A percentile compares a stretch with the other conserved stretches of the same genome.
phyloP scores from a whole-genome alignment of 2,113 vertebrate species.

The Labrus mixtus region DNA sequence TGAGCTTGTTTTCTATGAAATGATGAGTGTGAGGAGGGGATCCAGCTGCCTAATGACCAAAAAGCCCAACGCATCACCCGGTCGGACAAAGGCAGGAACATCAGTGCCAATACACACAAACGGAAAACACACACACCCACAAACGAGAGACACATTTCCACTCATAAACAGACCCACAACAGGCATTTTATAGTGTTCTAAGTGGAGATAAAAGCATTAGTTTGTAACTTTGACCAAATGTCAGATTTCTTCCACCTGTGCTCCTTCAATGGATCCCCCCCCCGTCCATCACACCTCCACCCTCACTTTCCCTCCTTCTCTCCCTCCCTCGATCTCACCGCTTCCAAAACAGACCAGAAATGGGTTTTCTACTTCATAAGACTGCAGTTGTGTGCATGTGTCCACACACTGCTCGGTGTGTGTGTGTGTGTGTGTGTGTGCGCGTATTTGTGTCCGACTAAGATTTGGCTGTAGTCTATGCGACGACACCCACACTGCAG shows the following conservation, averaged over 20 bases:
- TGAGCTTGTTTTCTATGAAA: conserved; percentile 67
- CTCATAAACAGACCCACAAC: background rate
- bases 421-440: conserved; percentile 16
- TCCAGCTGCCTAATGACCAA: conserved; percentile 65
- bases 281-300: background rate
- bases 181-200: background rate
- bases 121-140: background rate
- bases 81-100: conserved; percentile 18
- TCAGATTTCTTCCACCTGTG: conserved; percentile 13
- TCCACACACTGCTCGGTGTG: background rate
- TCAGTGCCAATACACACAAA: conserved; percentile 4
- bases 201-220: conserved; percentile 12
- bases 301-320: background rate
- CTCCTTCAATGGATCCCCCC: background rate
- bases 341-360: conserved; percentile 55
- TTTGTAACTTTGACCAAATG: conserved; percentile 10
- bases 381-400: conserved; percentile 41
- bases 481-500: conserved; percentile 65
- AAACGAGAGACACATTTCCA: conserved; percentile 8
- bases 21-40: conserved; percentile 55
- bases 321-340: background rate
- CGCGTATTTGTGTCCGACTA: conserved; percentile 2
- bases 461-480: conserved; percentile 45
- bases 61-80: conserved; percentile 25
- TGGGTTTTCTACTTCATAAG: conserved; percentile 38